Base-by-base conservation (phyloP, 1,140 invertebrate species). In the Drosophila triauraria region DNA sequence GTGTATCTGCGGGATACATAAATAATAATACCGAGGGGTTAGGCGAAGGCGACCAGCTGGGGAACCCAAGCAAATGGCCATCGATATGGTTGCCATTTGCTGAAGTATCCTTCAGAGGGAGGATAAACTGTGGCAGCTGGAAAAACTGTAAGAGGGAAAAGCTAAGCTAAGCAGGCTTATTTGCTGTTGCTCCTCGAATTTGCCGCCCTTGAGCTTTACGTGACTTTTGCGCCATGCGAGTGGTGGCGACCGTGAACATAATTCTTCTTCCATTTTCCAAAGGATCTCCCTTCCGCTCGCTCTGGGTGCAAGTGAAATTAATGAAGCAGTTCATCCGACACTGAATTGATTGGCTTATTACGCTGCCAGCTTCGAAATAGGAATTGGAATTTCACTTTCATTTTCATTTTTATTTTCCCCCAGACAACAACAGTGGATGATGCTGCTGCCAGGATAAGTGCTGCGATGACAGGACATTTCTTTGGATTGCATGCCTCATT, bases 321-420 rank as follows among this genome's bases (percentile, higher is more conserved):
- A 88, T 88, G 84, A 88, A 88, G 84, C 84, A 90, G 85, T 88
- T 88, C 84, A 90, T 90, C 84, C 83, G 86, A 88, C 85, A 88
- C 85, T 85, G 85, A 88, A 88, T 88, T 88, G 85, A 88, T 88
- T 88, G 85, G 81, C 85, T 88, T 88, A 88, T 88, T 88, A 82
- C 82, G 74, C 72, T 65, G 72, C 62, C 80, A 88, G 80, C 77
- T 83, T 58, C 46, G 38, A 25, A 74, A 46, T 63, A 74, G 51
- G 53, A 54, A 72, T 72, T 58, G 53, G 46, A 64, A 67, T 50
- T 51, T 71, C 25, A 71, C 59, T 60, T 71, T 75, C 27, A 47
- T 47, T 53, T 59, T 71, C 42, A 12, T 12, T 30, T 30, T 30
- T 6, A 17, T 38, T 20, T 44, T 56, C 42, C 20, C 48, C 43